A percentile compares a stretch with the other conserved stretches of the same genome.
Evolutionary conservation across 2,797 vertebrate genomes (phyloP).

Genomic region (Malacoraja senta): DNA sequence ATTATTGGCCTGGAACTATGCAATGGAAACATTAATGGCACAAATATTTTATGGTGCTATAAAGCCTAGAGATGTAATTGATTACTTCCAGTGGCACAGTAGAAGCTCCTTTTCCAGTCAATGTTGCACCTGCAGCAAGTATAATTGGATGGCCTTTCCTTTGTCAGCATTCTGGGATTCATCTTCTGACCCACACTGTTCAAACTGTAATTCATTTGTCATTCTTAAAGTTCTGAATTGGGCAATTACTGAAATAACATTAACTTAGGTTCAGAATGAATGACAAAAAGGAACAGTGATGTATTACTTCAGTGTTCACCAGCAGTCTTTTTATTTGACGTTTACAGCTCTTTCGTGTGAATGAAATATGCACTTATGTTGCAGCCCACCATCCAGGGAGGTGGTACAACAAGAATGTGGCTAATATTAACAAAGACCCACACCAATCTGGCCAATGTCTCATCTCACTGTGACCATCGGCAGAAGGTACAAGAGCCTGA

Average conservation of each 20-base stretch:
- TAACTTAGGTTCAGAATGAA: neutral
- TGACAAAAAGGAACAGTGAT: neutral
- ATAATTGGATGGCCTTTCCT: neutral
- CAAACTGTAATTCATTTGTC: constrained; percentile 1
- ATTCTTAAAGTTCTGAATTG: neutral
- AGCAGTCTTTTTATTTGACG: neutral
- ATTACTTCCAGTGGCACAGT: neutral
- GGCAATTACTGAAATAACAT: neutral
- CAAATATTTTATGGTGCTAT: neutral
- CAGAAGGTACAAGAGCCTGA: no score
- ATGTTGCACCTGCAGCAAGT: neutral
- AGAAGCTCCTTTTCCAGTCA: neutral
- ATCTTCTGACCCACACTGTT: neutral
- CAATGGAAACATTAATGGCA: neutral
- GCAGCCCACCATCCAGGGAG: no score
- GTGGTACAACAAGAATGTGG: no score
- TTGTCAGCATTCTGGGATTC: neutral
- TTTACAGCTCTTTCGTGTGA: neutral
- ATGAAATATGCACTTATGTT: neutral
- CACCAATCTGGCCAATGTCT: no score
- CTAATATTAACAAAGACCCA: no score
- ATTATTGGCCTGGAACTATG: neutral
- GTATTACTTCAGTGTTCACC: neutral
- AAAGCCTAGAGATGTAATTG: neutral
- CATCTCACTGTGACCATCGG: no score